Conservation (phyloP, 2,888 invertebrate genomes). For the Cylloceria caligata region DNA sequence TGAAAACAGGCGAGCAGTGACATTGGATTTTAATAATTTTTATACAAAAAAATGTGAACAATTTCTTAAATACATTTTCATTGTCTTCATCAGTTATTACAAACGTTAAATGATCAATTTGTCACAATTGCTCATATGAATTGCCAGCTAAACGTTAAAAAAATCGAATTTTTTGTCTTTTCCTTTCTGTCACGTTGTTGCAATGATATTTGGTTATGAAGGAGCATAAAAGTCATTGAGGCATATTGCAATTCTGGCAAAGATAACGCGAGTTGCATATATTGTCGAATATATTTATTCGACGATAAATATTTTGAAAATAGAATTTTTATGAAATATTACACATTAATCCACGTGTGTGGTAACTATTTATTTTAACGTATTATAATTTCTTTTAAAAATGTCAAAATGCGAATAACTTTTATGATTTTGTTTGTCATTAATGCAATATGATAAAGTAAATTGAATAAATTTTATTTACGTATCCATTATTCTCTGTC, state of each 20-base stretch:
- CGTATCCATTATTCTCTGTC: too few relatives aligned
- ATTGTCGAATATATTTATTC: conserved; percentile 14
- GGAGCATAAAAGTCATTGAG: conserved; percentile 6
- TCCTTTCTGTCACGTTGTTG: background rate
- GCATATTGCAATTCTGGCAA: conserved; percentile 15
- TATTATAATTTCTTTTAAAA: background rate
- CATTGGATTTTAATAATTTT: too few relatives aligned
- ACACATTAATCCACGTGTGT: background rate
- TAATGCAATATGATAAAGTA: too few relatives aligned
- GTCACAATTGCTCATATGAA: background rate
- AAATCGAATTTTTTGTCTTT: background rate
- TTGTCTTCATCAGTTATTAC: background rate
- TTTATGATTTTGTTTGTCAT: too few relatives aligned
- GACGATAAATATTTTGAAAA: conserved; percentile 32
- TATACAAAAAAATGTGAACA: too few relatives aligned
- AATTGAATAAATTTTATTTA: too few relatives aligned
- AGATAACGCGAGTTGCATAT: background rate
- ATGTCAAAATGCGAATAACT: too few relatives aligned
- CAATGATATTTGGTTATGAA: background rate
- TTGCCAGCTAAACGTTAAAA: background rate
- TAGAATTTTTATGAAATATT: conserved; percentile 19
- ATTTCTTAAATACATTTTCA: background rate
- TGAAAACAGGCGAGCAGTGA: too few relatives aligned
- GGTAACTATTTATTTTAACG: background rate
- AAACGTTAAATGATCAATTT: background rate